Evolutionary conservation across 2,797 vertebrate species (phyloP).

Genomic region (Hephaestus fuliginosus): DNA sequence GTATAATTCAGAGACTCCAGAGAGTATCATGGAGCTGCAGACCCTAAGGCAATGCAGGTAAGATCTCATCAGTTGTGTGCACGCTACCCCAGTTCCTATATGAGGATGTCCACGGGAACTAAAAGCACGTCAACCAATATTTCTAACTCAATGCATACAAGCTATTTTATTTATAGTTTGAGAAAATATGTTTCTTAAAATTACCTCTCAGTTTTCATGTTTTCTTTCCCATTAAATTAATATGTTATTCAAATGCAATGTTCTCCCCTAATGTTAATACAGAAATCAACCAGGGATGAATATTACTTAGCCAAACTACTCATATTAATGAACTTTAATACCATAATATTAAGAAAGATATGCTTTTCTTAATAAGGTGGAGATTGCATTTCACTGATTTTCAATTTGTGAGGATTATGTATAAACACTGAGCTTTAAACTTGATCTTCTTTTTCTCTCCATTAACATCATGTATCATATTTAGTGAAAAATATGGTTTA

Average conservation of each 20-base stretch:
- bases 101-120: conserved; percentile 25
- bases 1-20: conserved; percentile 34
- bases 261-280: not conserved
- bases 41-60: conserved; percentile 42
- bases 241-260: not conserved
- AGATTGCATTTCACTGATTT: not conserved
- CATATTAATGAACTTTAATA: not conserved
- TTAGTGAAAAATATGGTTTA: not conserved
- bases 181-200: not conserved
- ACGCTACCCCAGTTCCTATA: conserved; percentile 21
- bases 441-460: not conserved
- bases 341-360: not conserved
- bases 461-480: too few relatives aligned
- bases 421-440: not conserved
- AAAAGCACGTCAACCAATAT: conserved; percentile 26
- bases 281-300: not conserved
- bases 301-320: not conserved
- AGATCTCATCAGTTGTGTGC: conserved; percentile 58
- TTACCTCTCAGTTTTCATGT: not conserved
- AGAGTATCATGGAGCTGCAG: conserved; percentile 8
- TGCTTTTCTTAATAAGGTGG: not conserved
- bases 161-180: not conserved
- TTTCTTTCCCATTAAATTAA: not conserved
- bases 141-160: conserved; percentile 15
- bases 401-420: not conserved